Conservation (phyloP, 2,113 vertebrate genomes). For the pig (Sus scrofa) region T2T-Sscrofa CM000815.6:92586501-92587000, state of each 20-base stretch:
- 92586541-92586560: neutral
- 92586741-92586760: neutral
- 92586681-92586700: neutral
- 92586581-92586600: neutral
- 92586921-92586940: neutral
- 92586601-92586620: neutral
- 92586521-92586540: neutral
- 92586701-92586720: neutral
- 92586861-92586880: neutral
- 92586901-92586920: neutral
- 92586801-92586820: neutral
- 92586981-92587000: constrained; percentile 75
- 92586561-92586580: too few relatives aligned
- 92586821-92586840: neutral
- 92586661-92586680: neutral
- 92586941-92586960: neutral
- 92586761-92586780: neutral
- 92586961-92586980: constrained; percentile 18
- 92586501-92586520: neutral
- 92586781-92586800: neutral
- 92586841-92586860: neutral
- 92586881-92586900: neutral
- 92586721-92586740: neutral
- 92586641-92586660: neutral
- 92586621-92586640: neutral